Conservation (phyloP, 1,140 invertebrate genomes). For the Sitophilus oryzae region DNA sequence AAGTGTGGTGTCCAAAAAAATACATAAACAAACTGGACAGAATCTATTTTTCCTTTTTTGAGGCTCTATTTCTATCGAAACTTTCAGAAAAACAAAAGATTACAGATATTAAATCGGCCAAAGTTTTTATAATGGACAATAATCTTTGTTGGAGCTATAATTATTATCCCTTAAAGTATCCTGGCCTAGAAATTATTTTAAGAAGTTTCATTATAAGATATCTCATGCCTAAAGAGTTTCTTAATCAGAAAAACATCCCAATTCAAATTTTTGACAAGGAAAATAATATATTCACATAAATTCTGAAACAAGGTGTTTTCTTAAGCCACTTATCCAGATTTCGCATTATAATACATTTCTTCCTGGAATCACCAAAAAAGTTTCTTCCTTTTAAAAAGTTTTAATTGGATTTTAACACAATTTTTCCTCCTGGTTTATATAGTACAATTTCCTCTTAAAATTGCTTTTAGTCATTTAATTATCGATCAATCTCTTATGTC, state of each 20-base stretch:
- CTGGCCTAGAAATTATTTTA: too few species aligned
- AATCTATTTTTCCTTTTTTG: too few species aligned
- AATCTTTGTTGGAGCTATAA: too few species aligned
- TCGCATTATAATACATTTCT: not conserved
- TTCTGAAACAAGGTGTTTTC: not conserved
- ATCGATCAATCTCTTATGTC: not conserved
- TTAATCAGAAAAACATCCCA: not conserved
- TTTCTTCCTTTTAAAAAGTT: not conserved
- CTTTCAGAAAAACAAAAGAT: too few species aligned
- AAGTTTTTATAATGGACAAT: too few species aligned
- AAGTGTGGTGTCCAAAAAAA: too few species aligned
- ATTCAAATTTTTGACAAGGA: not conserved
- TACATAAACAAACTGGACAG: too few species aligned
- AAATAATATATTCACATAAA: not conserved
- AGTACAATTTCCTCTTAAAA: not conserved
- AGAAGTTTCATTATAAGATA: too few species aligned
- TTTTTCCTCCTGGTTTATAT: not conserved
- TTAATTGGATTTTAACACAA: not conserved
- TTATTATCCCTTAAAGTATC: too few species aligned
- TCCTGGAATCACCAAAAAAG: not conserved
- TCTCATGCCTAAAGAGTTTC: too few species aligned
- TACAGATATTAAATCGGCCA: too few species aligned
- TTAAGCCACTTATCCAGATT: not conserved
- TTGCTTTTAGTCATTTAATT: not conserved
- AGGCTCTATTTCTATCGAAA: too few species aligned